Base-by-base conservation (phyloP, 1,140 invertebrate species). In the Pseudomyrmex concolor region DNA sequence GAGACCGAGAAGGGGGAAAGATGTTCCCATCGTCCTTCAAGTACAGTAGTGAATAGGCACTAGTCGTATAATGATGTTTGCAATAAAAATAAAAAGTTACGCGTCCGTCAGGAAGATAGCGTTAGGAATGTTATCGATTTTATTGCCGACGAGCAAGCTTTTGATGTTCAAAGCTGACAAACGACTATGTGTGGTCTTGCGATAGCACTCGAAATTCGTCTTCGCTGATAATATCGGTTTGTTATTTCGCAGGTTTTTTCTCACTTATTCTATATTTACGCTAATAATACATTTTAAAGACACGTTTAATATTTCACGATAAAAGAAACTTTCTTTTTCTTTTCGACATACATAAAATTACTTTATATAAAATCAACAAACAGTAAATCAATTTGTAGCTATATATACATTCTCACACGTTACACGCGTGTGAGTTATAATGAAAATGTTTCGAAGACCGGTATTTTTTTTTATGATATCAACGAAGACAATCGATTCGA, bases 51-150 rank as follows among this genome's bases (percentile, higher is more conserved):
- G 54, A 51, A 67, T 84, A 81, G 54, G 25, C n/a, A 48, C 64
- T 82, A 87, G 73, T 86, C 76, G 83, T 85, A 55, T 64, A 83
- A 70, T 51, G 43, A 76, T 50, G 55, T 80, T 84, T 64, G 57
- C 13, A 54, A 25, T 59, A 25, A 66, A 22, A 74, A 60, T 67
- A 78, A 70, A 67, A 55, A 22, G 34, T 64, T 59, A 54, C 19
- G 48, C 73, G 50, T 34, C 22, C 13, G 22, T 80, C 25, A 77
- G 17, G 43, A 59, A 59, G 45, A 80, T 71, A n/a, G 54, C 66
- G 12, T 68, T 57, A 78, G 34, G 19, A 71, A 66, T 9, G n/a
- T 57, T 80, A 50, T 71, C n/a, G 66, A 80, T 71, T 80, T 71
- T 80, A 48, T 59, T 22, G 45, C 66, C 22, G 43, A 57, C 12